Conservation (phyloP, 1,140 invertebrate species). For the Kradibia gibbosae region DNA sequence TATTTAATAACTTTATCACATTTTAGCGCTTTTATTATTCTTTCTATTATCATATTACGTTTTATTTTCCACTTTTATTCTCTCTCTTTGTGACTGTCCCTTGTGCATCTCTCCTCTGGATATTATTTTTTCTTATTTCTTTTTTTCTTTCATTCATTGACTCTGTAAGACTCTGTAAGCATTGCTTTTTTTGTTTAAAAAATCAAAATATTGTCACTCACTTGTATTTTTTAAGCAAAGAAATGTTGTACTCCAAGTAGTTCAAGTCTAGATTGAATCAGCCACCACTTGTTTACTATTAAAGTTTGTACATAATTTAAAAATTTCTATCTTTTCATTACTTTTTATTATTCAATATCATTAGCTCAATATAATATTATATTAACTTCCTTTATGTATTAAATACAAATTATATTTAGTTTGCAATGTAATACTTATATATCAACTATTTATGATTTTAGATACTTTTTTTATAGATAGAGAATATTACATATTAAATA, state of each 20-base stretch:
- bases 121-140: too few species aligned
- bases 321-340: not conserved
- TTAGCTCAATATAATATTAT: too few species aligned
- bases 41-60: not conserved
- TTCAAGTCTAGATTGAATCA: constrained; percentile 40
- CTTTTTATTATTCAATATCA: not conserved
- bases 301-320: not conserved
- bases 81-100: not conserved
- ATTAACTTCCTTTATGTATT: too few species aligned
- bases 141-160: not conserved
- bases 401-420: too few species aligned
- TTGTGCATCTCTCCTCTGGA: not conserved
- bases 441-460: too few species aligned
- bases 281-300: not conserved
- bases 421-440: too few species aligned
- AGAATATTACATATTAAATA: too few species aligned
- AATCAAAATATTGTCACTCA: not conserved
- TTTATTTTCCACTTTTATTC: not conserved
- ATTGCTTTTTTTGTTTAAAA: not conserved
- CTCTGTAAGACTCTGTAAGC: not conserved
- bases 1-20: too few species aligned
- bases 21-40: too few species aligned
- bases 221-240: not conserved
- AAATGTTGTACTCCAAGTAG: constrained; percentile 23
- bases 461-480: too few species aligned